Conservation (phyloP, 1,140 invertebrate genomes). For the Glossosoma conforme region DNA sequence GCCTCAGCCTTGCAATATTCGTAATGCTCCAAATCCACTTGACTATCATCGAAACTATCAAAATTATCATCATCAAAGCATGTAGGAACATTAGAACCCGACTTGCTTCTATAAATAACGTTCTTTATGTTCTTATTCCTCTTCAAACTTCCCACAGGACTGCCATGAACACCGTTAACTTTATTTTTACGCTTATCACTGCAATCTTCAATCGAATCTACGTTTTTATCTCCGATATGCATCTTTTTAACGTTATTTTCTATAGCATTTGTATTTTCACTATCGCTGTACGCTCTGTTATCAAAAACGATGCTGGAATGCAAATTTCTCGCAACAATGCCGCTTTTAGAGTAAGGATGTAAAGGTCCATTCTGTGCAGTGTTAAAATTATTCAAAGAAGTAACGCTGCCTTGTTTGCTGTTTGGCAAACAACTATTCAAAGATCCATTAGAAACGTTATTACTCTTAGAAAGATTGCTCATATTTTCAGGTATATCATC, state of each 20-base stretch:
- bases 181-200: constrained; percentile 41
- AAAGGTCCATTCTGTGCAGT: too few species aligned
- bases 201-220: constrained; percentile 40
- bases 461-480: neutral
- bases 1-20: constrained; percentile 39
- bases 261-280: constrained; percentile 12
- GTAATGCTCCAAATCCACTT: constrained; percentile 34
- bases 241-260: constrained; percentile 21
- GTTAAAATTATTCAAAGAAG: too few species aligned
- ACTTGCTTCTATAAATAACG: constrained; percentile 33
- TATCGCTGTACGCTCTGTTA: constrained; percentile 22
- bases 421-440: too few species aligned
- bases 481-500: too few species aligned
- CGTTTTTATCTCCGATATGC: constrained; percentile 35
- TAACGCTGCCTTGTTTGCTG: too few species aligned
- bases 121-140: constrained; percentile 29
- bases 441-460: neutral
- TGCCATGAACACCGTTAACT: constrained; percentile 39
- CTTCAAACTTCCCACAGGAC: constrained; percentile 34
- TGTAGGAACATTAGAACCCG: constrained; percentile 26
- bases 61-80: constrained; percentile 35
- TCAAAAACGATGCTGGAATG: constrained; percentile 29
- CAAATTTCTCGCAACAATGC: constrained; percentile 25
- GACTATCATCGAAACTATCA: constrained; percentile 41
- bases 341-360: constrained; percentile 7